Base-by-base conservation (phyloP, 2,797 vertebrate genomes). In the Manis javanica region DNA sequence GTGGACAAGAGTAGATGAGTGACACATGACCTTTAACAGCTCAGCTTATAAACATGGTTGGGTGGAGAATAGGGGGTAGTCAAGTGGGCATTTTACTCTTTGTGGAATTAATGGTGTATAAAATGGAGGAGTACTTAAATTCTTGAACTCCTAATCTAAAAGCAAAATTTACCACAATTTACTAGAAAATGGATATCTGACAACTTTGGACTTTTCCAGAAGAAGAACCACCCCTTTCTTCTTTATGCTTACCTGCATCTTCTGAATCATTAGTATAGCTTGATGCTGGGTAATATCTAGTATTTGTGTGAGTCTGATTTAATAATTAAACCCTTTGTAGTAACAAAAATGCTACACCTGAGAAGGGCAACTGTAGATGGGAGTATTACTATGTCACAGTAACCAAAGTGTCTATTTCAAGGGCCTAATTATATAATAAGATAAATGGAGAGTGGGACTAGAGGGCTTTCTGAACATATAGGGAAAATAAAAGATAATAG, bases 391-490 rank as follows among this genome's bases (percentile, higher is more conserved):
- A 57, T 69, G 59, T 53, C 66, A 94, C 88, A 96, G 68, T 71
- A 92, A 87, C 61, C 18, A 77, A 93, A 92, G 18, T 13, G 4
- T 77, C 77, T 92, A 49, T 49, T 71, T 79, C 21, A 69, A 75
- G 63, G 19, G 26, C 34, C 46, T 96, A 87, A 81, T 96, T 92
- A 75, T 49, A 79, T 79, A 95, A 87, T 90, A 71, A 87, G 59
- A 79, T 83, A 66, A 89, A 85, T 34, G 26, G 24, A 49, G 26
- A 89, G 55, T 89, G 63, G 26, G 26, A 79, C 15, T 72, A 29
- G 29, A 92, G 66, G 9, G 0, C 59, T 90, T 89, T 95, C 59
- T 46, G 39, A 95, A 15, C 31, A 84, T n/a, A 34, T 34, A 86
- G 7, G 49, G 85, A 82, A 85, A 93, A 66, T 59, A 57, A 69